Base-by-base conservation (phyloP, 2,797 vertebrate species). In the Tarsius wallacei region DNA sequence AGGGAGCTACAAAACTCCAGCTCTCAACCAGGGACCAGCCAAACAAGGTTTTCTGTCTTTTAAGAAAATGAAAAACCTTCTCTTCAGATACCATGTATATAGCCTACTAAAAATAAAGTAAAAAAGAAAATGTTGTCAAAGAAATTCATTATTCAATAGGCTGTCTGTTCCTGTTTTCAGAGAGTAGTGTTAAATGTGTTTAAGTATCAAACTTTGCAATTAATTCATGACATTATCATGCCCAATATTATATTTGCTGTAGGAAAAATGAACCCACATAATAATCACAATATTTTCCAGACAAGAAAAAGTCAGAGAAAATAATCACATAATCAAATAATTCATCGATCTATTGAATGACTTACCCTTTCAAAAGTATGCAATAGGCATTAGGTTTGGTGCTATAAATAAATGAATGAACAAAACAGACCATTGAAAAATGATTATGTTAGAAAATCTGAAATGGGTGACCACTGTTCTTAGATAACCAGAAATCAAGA, bases 301-400 rank as follows among this genome's bases (percentile, higher is more conserved):
- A 33, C 42, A 15, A 17, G 70, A 51, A 85, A 86, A 47, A 26
- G 47, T 51, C 36, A 55, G 26, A 53, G 28, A 47, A 68, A 66
- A 74, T 31, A 36, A 2, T 76, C n/a, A 63, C 49, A 42, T 82
- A 74, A 78, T 57, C 80, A 42, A 42, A 42, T 85, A 64, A 70
- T 95, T 96, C 47, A 26, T 63, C 64, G 33, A 91, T 47, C 93
- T 78, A 80, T 7, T 88, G 7, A 47, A 86, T 91, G 14, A 28
- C 7, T 78, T 14, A 16, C 7, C 21, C 16, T 9, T 97, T 97
- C n/a, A 82, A 88, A 93, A 91, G 91, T 57, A 88, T 63, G 36
- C 24, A 85, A 14, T 61, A 55, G 22, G 53, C 47, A 61, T 93
- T 83, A 86, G n/a, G 53, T 83, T 68, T 66, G n/a, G 7, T 84